Base-by-base conservation (phyloP, 2,113 vertebrate genomes). In the Paramormyrops kingsleyae region DNA sequence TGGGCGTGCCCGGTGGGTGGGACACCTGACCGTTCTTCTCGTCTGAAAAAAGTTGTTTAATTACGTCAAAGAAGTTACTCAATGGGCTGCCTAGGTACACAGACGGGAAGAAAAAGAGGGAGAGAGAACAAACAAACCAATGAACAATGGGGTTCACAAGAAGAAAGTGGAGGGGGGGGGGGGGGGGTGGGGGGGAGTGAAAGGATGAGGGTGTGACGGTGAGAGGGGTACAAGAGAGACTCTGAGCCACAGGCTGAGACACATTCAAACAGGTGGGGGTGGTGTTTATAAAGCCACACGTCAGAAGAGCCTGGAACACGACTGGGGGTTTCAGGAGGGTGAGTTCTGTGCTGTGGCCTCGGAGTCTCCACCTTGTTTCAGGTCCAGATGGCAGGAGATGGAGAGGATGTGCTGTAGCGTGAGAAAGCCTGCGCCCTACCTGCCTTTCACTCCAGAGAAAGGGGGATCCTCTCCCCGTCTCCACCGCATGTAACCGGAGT, bases 21-120 rank as follows among this genome's bases (percentile, higher is more conserved):
- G 97, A 96, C 96, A 97, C 97, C 97, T 98, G 98, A 96, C 97
- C 97, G 86, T 97, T 99, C 98, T 99, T 99, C 98, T 99, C 98
- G 97, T 99, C 98, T 99, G 98, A 98, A 99, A 99, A 99, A 97
- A 99, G 98, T 98, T 98, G 97, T 97, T 98, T 98, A 97, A 98
- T 99, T 97, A 99, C 97, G 97, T 99, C 98, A 99, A 99, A 98
- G 97, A 98, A 98, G 98, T 97, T 98, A 98, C 97, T 98, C 97
- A 99, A 96, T 95, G 98, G 97, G 97, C 97, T 97, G 97, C 97
- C 97, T 97, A 96, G 96, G 97, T 97, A 97, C 95, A 97, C 95
- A 95, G 91, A 94, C 59, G 92, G 93, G 95, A 94, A 96, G 95
- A 96, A 95, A 95, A 96, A 94, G 87, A 91, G 91, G 91, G 90